Conservation (phyloP, 2,113 vertebrate species). For the Aegotheles bennettii region DNA sequence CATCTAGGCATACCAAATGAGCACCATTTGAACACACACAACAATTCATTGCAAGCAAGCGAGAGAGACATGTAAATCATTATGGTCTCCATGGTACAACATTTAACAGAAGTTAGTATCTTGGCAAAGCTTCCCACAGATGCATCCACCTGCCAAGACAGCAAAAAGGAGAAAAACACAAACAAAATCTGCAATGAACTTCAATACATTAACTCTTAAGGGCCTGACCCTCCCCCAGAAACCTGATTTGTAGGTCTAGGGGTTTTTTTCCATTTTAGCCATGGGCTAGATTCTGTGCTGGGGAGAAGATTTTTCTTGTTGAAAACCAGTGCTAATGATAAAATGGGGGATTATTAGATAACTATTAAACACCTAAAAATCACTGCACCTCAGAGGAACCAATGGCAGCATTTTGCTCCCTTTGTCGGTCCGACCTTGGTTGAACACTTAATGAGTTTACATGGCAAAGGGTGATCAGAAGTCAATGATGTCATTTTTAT, state of each 20-base stretch:
- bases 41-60: neutral
- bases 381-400: neutral
- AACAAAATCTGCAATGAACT: neutral
- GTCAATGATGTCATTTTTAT: neutral
- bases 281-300: neutral
- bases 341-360: neutral
- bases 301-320: neutral
- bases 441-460: neutral
- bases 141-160: neutral
- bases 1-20: neutral
- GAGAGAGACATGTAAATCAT: neutral
- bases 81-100: neutral
- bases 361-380: neutral
- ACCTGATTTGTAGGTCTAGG: neutral
- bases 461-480: neutral
- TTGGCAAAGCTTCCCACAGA: neutral
- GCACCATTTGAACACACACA: accelerated
- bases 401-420: neutral
- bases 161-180: neutral
- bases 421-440: neutral
- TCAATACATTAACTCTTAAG: neutral
- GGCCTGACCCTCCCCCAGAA: neutral
- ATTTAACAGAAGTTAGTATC: neutral
- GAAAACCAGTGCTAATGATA: neutral
- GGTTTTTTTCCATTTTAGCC: neutral